Evolutionary conservation across 2,113 vertebrate genomes (phyloP), one percentile per base, ranked within the genome.

Genomic region (Marcusenius ussheri): DNA sequence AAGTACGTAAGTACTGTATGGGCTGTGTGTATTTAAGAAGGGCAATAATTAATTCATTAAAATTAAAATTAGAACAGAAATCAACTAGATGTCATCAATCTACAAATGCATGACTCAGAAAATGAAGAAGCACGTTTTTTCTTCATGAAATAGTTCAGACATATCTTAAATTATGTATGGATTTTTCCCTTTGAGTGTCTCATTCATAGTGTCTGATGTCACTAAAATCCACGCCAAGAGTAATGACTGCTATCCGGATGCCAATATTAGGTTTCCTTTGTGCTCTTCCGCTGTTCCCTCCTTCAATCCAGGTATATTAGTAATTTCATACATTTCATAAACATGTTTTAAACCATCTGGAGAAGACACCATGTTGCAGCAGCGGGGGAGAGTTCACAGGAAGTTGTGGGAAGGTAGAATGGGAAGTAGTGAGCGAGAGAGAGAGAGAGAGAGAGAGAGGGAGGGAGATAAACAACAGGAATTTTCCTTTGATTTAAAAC

Each of bases 401-500:
- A 58, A 50, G 31, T 88, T 88, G 45, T 70, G 27, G 50, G 50
- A 58, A 47, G 11, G 19, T 47, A 86, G 77, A 58, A 50, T 47
- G 46, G 47, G 80, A 39, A 77, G 51, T 42, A 58, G 31, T 15
- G 50, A 86, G 49, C 10, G 24, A 46, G 50, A 83, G 39, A 31
- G 9, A 91, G 92, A 17, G 88, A 89, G 89, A 92, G 93, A 94
- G 91, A 91, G 50, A 31, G 50, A 58, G 50, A 27, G 8, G 91
- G 92, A 19, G 88, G 93, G 91, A 93, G 50, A 88, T 92, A 93
- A 93, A 93, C 42, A 89, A 93, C 89, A 92, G 91, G 92, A 90
- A 91, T 95, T 95, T 84, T 93, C 93, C 91, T 94, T 92, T 95
- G 94, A 95, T 95, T 96, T 94, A 95, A 93, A 91, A 93, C 89